Percentiles rank a stretch among this genome's conserved stretches.
phyloP scores from a whole-genome alignment of 2,888 invertebrate genomes.

The Acleris emargana region DNA sequence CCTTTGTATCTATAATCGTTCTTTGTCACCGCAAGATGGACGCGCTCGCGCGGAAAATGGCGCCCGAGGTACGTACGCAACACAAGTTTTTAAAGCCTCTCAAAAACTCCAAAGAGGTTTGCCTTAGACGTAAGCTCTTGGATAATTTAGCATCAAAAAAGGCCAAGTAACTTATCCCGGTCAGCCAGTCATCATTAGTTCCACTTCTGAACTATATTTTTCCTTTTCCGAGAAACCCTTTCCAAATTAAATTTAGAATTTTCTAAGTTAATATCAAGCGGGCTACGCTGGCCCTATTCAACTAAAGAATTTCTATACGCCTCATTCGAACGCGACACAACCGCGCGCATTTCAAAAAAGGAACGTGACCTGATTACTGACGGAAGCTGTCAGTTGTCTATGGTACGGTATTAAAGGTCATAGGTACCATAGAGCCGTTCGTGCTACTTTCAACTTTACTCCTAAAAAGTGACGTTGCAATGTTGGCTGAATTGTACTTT shows the following conservation, averaged over 20 bases:
- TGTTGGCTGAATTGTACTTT: slow-evolving; percentile 46
- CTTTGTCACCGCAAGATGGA: slow-evolving; percentile 46
- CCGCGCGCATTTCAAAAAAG: slow-evolving; percentile 75
- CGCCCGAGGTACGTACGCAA: slow-evolving; percentile 43
- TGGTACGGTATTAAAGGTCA: slow-evolving; percentile 58
- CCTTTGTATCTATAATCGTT: slow-evolving; percentile 52
- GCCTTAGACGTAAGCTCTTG: slow-evolving; percentile 14
- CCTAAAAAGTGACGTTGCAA: slow-evolving; percentile 44
- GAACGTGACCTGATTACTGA: slow-evolving; percentile 82
- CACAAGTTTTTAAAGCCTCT: slow-evolving; percentile 41
- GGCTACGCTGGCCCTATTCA: slow-evolving; percentile 23
- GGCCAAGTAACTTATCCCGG: slow-evolving; percentile 5
- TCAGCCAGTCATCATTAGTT: not conserved
- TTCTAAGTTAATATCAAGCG: slow-evolving; percentile 27
- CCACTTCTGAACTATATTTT: not conserved
- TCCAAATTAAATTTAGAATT: slow-evolving; percentile 10
- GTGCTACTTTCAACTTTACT: slow-evolving; percentile 53
- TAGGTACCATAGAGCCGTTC: slow-evolving; percentile 49
- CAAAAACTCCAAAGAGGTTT: slow-evolving; percentile 24
- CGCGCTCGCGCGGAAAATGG: slow-evolving; percentile 55
- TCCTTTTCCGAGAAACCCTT: not conserved
- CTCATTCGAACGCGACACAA: slow-evolving; percentile 54
- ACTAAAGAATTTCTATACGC: slow-evolving; percentile 41
- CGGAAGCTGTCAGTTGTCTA: slow-evolving; percentile 74
- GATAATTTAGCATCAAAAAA: slow-evolving; percentile 23